Evolutionary conservation across 2,888 invertebrate species (phyloP).

Genomic region (Hololepta plana): DNA sequence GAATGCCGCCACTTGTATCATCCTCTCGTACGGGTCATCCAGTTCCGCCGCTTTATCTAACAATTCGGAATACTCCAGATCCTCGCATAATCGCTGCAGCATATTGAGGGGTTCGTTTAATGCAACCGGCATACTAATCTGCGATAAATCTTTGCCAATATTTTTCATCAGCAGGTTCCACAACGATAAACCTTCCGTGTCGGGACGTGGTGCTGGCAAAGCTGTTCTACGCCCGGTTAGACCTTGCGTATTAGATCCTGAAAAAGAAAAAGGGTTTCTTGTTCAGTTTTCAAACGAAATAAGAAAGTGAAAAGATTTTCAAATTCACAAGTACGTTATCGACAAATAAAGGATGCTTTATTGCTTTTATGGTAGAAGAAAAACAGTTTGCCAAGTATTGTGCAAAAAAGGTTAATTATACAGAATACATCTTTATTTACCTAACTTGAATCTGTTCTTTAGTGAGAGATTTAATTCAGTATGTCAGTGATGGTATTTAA

Average conservation of each 20-base stretch:
- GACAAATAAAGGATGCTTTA: too few species aligned
- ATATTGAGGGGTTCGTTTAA: slow-evolving; percentile 71
- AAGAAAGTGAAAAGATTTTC: too few species aligned
- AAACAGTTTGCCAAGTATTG: too few species aligned
- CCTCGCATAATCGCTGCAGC: slow-evolving; percentile 66
- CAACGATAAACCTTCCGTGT: slow-evolving; percentile 56
- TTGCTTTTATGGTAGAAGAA: too few species aligned
- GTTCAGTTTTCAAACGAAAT: background rate
- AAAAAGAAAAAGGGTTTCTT: slow-evolving; percentile 4
- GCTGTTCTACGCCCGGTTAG: slow-evolving; percentile 39
- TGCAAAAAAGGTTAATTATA: too few species aligned
- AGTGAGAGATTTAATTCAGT: too few species aligned
- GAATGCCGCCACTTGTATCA: slow-evolving; percentile 59
- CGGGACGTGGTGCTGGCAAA: slow-evolving; percentile 53
- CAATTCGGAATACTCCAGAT: slow-evolving; percentile 66
- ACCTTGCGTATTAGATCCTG: slow-evolving; percentile 19
- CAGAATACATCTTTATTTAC: too few species aligned
- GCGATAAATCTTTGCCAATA: slow-evolving; percentile 71
- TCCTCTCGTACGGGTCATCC: slow-evolving; percentile 47
- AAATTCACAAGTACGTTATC: too few species aligned
- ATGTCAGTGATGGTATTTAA: too few species aligned
- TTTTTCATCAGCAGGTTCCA: slow-evolving; percentile 66
- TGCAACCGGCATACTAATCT: slow-evolving; percentile 74
- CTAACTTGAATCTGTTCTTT: too few species aligned
- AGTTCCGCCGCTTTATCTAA: slow-evolving; percentile 55